phyloP scores from a whole-genome alignment of 92 coral and sea anemone genomes.

The Bergia puertoricense region DNA sequence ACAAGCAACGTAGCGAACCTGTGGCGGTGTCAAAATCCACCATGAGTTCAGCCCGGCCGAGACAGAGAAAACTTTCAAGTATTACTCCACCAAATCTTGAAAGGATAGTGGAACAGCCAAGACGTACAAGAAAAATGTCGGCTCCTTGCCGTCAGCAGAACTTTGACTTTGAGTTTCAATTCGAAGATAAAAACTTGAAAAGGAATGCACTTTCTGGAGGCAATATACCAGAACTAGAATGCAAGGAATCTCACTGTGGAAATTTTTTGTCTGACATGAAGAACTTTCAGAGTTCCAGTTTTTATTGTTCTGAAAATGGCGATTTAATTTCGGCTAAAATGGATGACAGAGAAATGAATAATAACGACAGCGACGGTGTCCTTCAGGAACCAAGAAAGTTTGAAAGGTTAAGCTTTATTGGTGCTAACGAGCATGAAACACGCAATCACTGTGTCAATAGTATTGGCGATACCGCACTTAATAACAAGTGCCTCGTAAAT shows the following conservation, averaged over 20 bases:
- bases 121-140: constrained; percentile 31
- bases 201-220: background rate
- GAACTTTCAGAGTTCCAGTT: background rate
- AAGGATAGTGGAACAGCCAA: constrained; percentile 14
- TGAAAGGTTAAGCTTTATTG: constrained; percentile 21
- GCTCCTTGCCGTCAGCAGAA: constrained; percentile 21
- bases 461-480: constrained; percentile 21
- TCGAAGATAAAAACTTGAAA: constrained; percentile 3
- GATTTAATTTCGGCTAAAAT: background rate
- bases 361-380: background rate
- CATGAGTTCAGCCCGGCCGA: constrained; percentile 22
- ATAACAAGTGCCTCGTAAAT: constrained; percentile 27
- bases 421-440: constrained; percentile 33
- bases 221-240: background rate
- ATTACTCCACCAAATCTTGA: constrained; percentile 28
- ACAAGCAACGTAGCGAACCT: constrained; percentile 3
- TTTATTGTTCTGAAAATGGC: background rate
- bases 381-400: background rate
- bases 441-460: constrained; percentile 28
- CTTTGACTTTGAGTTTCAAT: constrained; percentile 7
- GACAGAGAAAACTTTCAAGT: constrained; percentile 23
- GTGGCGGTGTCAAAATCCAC: background rate
- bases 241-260: background rate
- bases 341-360: constrained; percentile 32
- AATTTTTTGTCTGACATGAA: background rate